Percentiles rank a stretch among this genome's conserved stretches.
phyloP scores from a whole-genome alignment of 2,888 invertebrate genomes.

The Drosophila birchii region DNA sequence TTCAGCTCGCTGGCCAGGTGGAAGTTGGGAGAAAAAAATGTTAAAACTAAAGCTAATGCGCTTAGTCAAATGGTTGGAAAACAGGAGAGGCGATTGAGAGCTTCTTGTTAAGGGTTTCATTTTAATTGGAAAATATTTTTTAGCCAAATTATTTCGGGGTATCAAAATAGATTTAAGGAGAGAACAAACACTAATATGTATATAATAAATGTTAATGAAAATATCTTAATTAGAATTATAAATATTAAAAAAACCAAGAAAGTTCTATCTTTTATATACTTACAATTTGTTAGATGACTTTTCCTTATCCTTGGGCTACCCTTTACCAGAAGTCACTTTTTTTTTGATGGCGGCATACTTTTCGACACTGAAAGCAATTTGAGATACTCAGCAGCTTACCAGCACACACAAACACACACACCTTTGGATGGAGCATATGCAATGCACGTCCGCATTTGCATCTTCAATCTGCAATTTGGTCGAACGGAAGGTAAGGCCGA shows the following conservation, averaged over 20 bases:
- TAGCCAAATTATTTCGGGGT: neutral
- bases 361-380: constrained; percentile 63
- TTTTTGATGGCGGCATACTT: constrained; percentile 23
- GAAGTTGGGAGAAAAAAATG: constrained; percentile 44
- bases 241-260: too few species aligned
- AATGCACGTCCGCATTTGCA: constrained; percentile 73
- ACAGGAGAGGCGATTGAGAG: constrained; percentile 33
- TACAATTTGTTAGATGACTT: neutral
- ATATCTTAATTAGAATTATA: too few species aligned
- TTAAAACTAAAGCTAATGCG: constrained; percentile 65
- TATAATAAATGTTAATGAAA: too few species aligned
- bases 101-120: neutral
- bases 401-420: constrained; percentile 47
- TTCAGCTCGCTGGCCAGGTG: constrained; percentile 21
- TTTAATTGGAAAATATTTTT: neutral
- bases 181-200: too few species aligned
- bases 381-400: constrained; percentile 56
- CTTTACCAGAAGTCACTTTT: neutral
- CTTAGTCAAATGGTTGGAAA: constrained; percentile 37
- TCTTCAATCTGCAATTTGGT: constrained; percentile 73
- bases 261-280: neutral
- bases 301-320: neutral
- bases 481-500: constrained; percentile 46
- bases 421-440: constrained; percentile 68
- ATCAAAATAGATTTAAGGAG: neutral